phyloP scores from a whole-genome alignment of 1,140 invertebrate genomes.

The Diachasma alloeum region DNA sequence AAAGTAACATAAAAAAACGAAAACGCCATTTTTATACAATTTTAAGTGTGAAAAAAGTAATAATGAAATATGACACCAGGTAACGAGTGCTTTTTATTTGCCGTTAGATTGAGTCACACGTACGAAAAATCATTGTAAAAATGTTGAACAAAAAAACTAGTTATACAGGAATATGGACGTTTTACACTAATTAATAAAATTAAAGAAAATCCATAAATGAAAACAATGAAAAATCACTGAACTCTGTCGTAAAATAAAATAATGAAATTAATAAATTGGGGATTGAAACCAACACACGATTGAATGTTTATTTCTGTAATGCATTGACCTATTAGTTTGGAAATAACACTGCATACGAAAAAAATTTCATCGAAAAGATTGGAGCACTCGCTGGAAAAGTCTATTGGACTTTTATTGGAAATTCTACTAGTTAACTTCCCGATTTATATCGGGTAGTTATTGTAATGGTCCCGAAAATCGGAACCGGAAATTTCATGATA shows the following conservation, averaged over 20 bases:
- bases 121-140: not conserved
- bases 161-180: constrained; percentile 23
- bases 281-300: too few relatives aligned
- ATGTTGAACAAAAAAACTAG: constrained; percentile 20
- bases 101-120: not conserved
- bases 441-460: too few relatives aligned
- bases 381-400: too few relatives aligned
- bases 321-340: too few relatives aligned
- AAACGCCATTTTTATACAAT: constrained; percentile 7
- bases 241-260: not conserved
- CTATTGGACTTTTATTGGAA: too few relatives aligned
- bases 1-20: not conserved
- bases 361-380: too few relatives aligned
- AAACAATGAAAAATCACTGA: not conserved
- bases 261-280: not conserved
- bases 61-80: not conserved
- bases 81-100: not conserved
- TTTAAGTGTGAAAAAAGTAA: not conserved
- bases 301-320: not conserved
- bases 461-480: too few relatives aligned
- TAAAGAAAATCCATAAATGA: constrained; percentile 4
- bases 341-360: too few relatives aligned
- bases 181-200: constrained; percentile 27
- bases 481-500: too few relatives aligned
- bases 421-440: too few relatives aligned